Conservation (phyloP, 2,113 vertebrate genomes). For the Vidua macroura region DNA sequence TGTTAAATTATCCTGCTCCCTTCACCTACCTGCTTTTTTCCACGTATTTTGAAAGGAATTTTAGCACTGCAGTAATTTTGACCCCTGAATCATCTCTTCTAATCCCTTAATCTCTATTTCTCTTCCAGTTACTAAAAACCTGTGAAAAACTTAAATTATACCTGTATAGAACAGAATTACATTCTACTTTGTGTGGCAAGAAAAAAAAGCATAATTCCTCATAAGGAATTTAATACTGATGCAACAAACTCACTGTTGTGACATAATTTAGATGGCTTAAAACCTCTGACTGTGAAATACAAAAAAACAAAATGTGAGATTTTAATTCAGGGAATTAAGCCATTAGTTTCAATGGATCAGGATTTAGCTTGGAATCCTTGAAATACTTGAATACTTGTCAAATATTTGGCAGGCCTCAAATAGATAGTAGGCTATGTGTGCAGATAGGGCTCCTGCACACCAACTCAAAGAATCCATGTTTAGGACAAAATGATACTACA, state of each 20-base stretch:
- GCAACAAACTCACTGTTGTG: background rate
- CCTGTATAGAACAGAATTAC: background rate
- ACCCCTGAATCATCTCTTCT: background rate
- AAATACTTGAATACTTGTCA: background rate
- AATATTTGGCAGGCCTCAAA: background rate
- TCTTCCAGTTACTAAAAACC: background rate
- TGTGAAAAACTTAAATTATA: background rate
- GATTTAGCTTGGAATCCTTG: background rate
- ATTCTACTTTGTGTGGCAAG: background rate
- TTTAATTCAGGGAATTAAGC: background rate
- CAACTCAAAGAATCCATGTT: background rate
- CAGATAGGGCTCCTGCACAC: background rate
- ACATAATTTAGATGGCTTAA: background rate
- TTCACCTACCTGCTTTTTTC: background rate
- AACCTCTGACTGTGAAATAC: background rate
- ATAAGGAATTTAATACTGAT: background rate
- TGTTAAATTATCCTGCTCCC: background rate
- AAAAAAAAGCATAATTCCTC: background rate
- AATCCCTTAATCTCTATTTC: background rate
- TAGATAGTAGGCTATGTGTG: background rate
- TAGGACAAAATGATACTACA: background rate
- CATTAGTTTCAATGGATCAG: background rate
- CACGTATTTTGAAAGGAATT: background rate
- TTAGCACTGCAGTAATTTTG: background rate
- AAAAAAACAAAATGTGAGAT: background rate